Evolutionary conservation across 1,140 invertebrate genomes (phyloP), one percentile per base, ranked within the genome.

Genomic region (Drosophila auraria): DNA sequence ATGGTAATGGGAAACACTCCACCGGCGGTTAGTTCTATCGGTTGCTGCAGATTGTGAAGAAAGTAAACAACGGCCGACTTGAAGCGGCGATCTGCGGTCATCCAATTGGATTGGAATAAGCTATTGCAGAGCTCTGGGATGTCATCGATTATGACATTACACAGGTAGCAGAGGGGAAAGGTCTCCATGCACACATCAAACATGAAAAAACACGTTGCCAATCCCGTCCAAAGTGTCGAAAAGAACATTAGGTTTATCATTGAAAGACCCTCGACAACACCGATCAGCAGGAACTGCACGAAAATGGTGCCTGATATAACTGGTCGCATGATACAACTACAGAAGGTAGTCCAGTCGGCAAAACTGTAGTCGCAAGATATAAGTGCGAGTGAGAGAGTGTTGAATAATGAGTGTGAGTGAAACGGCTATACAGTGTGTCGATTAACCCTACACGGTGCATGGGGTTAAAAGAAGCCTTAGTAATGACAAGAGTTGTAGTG

Each of bases 81-180:
- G 51, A 89, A 89, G 5, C 53, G 59, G 6, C 63, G 81, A 57
- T 49, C 36, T 5, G 84, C 84, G 1, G 20, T 4, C 4, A 64
- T 47, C 84, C 84, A 89, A 56, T 89, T 61, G 6, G 84, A 89
- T 20, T 89, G 73, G 27, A 89, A 89, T 2, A 89, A 47, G 30
- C 59, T 47, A n/a, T 79, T 30, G 3, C 81, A 30, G 1, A 89
- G 68, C 0, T 83, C 57, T 3, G 75, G 65, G 53, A 72, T 75
- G 42, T 89, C 84, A 1, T 69, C 57, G 8, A 51, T 40, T 7
- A 89, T 63, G 15, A 70, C 8, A 14, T 89, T 79, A 64, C 84
- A 89, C 6, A 89, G 30, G 20, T 82, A 89, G 36, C 84, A 89
- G 3, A 89, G 64, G 5, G 84, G 84, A 49, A 79, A 89, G 0